Evolutionary conservation across 2,113 vertebrate genomes (phyloP), one percentile per base, ranked within the genome.

Genomic region (Oreochromis spilurus): DNA sequence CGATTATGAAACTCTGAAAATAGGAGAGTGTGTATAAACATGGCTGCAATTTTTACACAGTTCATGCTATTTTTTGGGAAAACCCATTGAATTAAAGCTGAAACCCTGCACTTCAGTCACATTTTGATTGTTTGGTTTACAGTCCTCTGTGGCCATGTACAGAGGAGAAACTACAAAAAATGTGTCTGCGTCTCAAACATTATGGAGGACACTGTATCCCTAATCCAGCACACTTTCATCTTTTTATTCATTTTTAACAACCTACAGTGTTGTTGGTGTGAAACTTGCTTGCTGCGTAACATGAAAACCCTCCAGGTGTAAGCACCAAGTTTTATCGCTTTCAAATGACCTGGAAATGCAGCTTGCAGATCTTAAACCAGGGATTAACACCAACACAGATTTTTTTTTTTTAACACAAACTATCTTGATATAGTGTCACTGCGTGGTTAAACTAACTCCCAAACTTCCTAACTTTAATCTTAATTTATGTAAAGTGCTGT

Each of bases 401-500:
- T 65, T 90, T 88, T 13, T 88, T 13, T 55, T 50, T 26, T 8
- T 7, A 65, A 43, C 82, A 45, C 50, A 65, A 84, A 89, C 67
- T 8, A 91, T 92, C 80, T 88, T 45, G 88, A 90, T 88, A 55
- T 31, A 87, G 89, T n/a, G 88, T 55, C 78, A 6, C 70, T 50
- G 83, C 8, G 54, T 72, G 87, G 85, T 84, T 90, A 36, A 89
- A 92, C 45, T 34, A 81, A 87, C 84, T 88, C 91, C 52, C 14
- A 86, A 93, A 94, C 85, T 90, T 89, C 85, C 79, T 86, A 83
- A 93, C 87, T 93, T 92, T 92, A 95, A 94, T 94, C 92, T 94
- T 93, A 93, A 95, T 93, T 94, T 93, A 95, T 94, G 95, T 90
- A 94, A 93, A 94, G 91, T 91, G 90, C 84, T 62, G 91, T 80